A percentile compares a stretch with the other conserved stretches of the same genome.
These are phyloP conservation scores for Ischnus inquisitorius DNA, from an alignment of 2,888 invertebrate genomes.

Conservation along the genomic window DNA sequence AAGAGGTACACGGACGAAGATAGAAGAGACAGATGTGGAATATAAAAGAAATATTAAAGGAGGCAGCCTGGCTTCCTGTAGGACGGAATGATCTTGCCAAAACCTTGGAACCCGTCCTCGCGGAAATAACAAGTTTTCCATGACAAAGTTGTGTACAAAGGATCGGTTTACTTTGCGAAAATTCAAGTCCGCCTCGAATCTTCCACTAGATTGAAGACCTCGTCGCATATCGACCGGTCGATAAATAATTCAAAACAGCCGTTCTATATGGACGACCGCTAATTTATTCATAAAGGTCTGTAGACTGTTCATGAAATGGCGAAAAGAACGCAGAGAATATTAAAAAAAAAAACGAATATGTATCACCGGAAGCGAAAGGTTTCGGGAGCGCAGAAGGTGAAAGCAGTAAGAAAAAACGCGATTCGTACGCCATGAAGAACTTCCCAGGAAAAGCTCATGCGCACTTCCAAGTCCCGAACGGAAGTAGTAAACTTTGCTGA, in stretches of 20 bases:
- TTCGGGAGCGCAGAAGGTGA: too few relatives aligned
- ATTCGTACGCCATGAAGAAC: too few relatives aligned
- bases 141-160: too few relatives aligned
- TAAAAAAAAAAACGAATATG: not conserved
- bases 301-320: not conserved
- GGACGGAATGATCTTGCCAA: too few relatives aligned
- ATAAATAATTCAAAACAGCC: slow-evolving; percentile 9
- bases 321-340: not conserved
- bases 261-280: not conserved
- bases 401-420: too few relatives aligned
- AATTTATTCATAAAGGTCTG: not conserved
- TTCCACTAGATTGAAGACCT: too few relatives aligned
- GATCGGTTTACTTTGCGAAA: too few relatives aligned
- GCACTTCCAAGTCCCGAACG: not conserved
- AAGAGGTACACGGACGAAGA: not conserved
- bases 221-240: not conserved
- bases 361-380: not conserved
- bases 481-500: not conserved
- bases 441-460: too few relatives aligned
- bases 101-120: too few relatives aligned
- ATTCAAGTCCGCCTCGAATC: too few relatives aligned
- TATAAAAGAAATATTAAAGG: not conserved
- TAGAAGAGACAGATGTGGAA: not conserved
- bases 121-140: too few relatives aligned
- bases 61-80: too few relatives aligned